Evolutionary conservation across 1,140 invertebrate species (phyloP), one percentile per base, ranked within the genome.

Genomic region (Zaprionus inermis): DNA sequence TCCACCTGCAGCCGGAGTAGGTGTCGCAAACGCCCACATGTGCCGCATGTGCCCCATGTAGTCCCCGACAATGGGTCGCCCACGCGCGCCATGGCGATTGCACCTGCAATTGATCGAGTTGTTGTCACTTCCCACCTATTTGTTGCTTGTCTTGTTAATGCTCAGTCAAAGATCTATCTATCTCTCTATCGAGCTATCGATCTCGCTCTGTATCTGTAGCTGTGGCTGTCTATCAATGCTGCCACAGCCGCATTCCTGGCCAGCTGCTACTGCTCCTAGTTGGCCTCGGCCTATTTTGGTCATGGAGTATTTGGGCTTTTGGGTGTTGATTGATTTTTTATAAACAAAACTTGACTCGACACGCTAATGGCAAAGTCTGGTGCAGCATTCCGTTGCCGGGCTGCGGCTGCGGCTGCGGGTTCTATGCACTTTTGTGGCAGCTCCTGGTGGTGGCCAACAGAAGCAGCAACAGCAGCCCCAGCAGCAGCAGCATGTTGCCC

Each of bases 251-350:
- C 84, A 88, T 88, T 88, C 83, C 76, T 78, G 76, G 24, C 61
- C 73, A 79, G 51, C 63, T 76, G 68, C 64, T 44, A 36, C 55
- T 34, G 46, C 55, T 82, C 52, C 68, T 57, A 36, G 38, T 58
- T 41, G 61, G 56, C 44, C 66, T 68, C 38, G 52, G 60, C 57
- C 57, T 55, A 69, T 65, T 76, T 71, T 75, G 51, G 59, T 36
- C 54, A 61, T 75, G 49, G 57, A 71, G 76, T 46, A 72, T 83
- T 84, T 90, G 78, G 78, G 68, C 78, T 76, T 89, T 90, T 90
- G 85, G 85, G 85, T 89, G 84, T 89, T 89, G 84, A 89, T 89
- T 90, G 84, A 89, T 90, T 81, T 88, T 84, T 81, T 78, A 73
- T 81, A 81, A 90, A 89, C 84, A 89, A 89, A 81, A 89, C 58